Base-by-base conservation (phyloP, 2,113 vertebrate species). In the Irena cyanogastra region DNA sequence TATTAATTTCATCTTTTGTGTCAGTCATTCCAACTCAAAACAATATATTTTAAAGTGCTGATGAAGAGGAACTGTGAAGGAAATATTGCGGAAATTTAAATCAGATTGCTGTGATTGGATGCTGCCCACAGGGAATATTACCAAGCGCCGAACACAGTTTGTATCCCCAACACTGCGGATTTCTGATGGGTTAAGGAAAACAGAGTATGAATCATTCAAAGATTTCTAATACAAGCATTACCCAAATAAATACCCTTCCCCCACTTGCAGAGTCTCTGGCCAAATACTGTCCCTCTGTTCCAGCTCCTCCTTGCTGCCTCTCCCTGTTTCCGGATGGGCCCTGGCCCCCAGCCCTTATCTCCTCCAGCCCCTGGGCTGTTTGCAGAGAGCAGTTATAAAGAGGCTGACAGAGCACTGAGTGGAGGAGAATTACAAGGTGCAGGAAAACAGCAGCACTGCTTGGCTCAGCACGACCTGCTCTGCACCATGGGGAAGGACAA, bases 311-410 rank as follows among this genome's bases (percentile, higher is more conserved):
- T 83, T 22, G 16, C 57, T 0, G 83, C 88, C 79, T 96, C 88
- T 96, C 53, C 47, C 76, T 3, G 2, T 83, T 97, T 95, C 96
- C 68, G 63, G 83, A 92, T 79, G 92, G 66, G 75, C 33, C 76
- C 95, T 96, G 94, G 96, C 94, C 90, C 85, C 71, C 76, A 95
- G 95, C 94, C 95, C 66, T 97, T 94, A 95, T 93, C 94, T 96
- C 42, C 85, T 96, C 94, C 90, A 94, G 82, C 66, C 90, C 88
- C 50, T 42, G 92, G 82, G 85, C 83, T 96, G 90, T 95, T 94
- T 96, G 13, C 94, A 81, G 66, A 97, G 63, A 77, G 83, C 83
- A 33, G 26, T 15, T 95, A 95, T 94, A 94, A 96, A 95, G 80
- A 65, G 90, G 90, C 95, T 93, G 79, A 86, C 85, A 23, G 88